Percentiles rank a stretch among this genome's conserved stretches.
Conservation (phyloP, 2,113 vertebrate species). For the Athene cunicularia region DNA sequence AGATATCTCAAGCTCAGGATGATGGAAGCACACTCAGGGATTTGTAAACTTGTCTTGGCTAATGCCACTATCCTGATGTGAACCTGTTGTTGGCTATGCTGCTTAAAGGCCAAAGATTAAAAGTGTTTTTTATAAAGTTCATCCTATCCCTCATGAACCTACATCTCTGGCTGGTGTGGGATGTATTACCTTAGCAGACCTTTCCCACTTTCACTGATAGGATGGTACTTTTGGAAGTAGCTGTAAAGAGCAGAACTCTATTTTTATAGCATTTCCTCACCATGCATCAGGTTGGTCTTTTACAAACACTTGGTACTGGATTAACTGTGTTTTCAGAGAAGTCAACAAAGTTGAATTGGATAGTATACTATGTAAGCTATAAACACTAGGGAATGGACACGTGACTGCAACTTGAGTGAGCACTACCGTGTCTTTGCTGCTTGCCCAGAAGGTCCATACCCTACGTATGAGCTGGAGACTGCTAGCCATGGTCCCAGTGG, state of each 20-base stretch:
- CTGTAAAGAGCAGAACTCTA: slow-evolving; percentile 20
- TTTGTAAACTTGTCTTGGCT: slow-evolving; percentile 44
- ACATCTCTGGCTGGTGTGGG: not conserved
- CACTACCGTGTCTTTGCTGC: rapidly evolving
- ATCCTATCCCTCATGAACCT: slow-evolving; percentile 9
- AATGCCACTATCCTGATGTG: slow-evolving; percentile 62
- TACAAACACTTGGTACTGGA: not conserved
- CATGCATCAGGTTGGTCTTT: not conserved
- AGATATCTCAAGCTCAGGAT: slow-evolving; percentile 35
- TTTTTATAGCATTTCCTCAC: not conserved
- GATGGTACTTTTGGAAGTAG: slow-evolving; percentile 13
- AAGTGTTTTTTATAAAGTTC: slow-evolving; percentile 56
- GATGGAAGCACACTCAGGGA: slow-evolving; percentile 36
- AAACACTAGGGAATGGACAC: not conserved
- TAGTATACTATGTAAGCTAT: not conserved
- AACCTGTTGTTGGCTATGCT: slow-evolving; percentile 54
- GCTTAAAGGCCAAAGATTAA: slow-evolving; percentile 66
- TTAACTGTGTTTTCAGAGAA: slow-evolving; percentile 14
- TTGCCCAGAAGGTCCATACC: not conserved
- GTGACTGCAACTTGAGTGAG: not conserved
- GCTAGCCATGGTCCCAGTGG: not conserved
- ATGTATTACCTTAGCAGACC: not conserved
- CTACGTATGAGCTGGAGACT: not conserved
- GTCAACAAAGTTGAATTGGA: not conserved
- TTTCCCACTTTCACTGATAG: slow-evolving; percentile 45